Evolutionary conservation across 2,113 vertebrate genomes (phyloP).

Genomic region (Cyprinodon variegatus): DNA sequence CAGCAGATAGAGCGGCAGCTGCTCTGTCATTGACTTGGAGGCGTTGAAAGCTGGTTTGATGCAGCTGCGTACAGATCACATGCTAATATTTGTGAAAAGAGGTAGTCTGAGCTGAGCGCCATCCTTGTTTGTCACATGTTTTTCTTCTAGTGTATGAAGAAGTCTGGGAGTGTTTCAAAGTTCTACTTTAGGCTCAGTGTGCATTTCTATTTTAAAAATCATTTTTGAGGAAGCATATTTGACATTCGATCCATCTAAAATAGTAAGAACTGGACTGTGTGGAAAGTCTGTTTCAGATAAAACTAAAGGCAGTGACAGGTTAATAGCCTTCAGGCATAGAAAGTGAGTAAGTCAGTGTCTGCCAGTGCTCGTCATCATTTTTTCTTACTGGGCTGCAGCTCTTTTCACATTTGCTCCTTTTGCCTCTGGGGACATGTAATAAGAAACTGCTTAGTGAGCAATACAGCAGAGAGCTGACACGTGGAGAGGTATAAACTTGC

Average conservation of each 20-base stretch:
- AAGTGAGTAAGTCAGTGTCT: not conserved
- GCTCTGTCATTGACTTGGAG: slow-evolving; percentile 26
- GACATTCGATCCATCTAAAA: not conserved
- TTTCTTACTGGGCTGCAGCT: slow-evolving; percentile 12
- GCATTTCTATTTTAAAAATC: not conserved
- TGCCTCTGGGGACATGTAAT: slow-evolving; percentile 33
- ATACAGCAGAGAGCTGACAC: slow-evolving; percentile 21
- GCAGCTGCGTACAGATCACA: slow-evolving; percentile 64
- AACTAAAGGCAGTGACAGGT: slow-evolving; percentile 35
- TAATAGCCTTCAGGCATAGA: not conserved
- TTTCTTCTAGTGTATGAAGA: not conserved
- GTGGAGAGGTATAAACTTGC: slow-evolving; percentile 39
- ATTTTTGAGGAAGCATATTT: not conserved
- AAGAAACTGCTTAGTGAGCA: slow-evolving; percentile 23
- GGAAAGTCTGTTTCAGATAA: slow-evolving; percentile 12
- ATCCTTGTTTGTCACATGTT: slow-evolving; percentile 32
- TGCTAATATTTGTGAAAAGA: slow-evolving; percentile 64
- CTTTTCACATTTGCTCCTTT: slow-evolving; percentile 2
- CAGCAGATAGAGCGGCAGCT: slow-evolving; percentile 14
- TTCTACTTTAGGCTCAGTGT: slow-evolving; percentile 4
- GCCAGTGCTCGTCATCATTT: slow-evolving; percentile 20
- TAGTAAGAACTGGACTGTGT: not conserved
- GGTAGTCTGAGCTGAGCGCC: slow-evolving; percentile 51
- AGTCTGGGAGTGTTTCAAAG: slow-evolving; percentile 5
- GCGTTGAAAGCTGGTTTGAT: slow-evolving; percentile 34